Evolutionary conservation across 2,113 vertebrate species (phyloP).

Genomic region (Gavia stellata): DNA sequence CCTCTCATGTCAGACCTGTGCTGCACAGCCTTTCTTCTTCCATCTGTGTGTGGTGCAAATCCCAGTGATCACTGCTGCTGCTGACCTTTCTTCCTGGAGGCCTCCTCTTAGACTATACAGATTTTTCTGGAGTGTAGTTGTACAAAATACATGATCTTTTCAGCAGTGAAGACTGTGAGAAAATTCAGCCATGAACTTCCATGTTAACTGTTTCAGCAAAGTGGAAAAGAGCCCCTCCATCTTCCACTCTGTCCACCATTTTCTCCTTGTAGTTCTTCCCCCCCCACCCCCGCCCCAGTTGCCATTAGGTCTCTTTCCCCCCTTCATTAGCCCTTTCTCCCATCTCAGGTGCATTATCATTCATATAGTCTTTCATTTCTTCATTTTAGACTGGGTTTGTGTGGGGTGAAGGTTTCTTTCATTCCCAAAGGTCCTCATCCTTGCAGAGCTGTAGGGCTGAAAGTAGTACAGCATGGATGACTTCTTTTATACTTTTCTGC

Average conservation of each 20-base stretch:
- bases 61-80: background rate
- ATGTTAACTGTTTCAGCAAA: background rate
- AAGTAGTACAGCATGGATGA: background rate
- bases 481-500: background rate
- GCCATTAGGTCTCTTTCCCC: background rate
- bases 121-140: background rate
- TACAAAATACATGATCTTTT: background rate
- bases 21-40: background rate
- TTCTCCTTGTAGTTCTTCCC: background rate
- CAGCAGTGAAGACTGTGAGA: background rate
- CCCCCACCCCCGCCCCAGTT: accelerated
- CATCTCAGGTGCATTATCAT: background rate
- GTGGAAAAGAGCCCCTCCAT: background rate
- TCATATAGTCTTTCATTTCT: background rate
- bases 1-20: background rate
- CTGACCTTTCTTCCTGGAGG: background rate
- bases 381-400: background rate
- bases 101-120: background rate
- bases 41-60: background rate
- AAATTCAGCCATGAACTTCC: background rate
- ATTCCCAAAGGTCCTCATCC: background rate
- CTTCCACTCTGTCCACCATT: background rate
- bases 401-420: background rate
- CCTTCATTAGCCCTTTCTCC: background rate
- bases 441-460: background rate